phyloP scores from a whole-genome alignment of 1,140 invertebrate species.

The Heliothis subflexa region DNA sequence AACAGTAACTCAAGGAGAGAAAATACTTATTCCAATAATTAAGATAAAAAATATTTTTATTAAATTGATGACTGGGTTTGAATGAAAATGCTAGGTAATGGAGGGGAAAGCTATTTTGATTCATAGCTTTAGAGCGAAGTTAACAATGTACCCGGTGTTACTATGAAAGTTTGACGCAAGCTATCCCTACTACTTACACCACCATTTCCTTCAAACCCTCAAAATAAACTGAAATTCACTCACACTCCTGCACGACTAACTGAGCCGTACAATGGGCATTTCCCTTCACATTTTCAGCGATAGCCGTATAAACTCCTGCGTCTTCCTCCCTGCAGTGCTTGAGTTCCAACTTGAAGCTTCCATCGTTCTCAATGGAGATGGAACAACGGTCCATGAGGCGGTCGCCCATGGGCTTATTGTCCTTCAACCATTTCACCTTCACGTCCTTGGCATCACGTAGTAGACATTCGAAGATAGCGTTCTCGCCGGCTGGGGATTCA shows the following conservation, averaged over 20 bases:
- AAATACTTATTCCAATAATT: not conserved
- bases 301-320: constrained; percentile 95
- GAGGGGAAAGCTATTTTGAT: no score
- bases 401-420: constrained; percentile 94
- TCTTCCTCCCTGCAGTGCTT: constrained; percentile 93
- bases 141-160: no score
- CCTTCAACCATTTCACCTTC: constrained; percentile 95
- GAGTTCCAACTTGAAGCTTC: constrained; percentile 90
- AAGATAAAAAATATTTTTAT: not conserved
- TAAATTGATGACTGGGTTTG: constrained; percentile 10
- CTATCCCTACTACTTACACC: no score
- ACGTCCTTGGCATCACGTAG: constrained; percentile 86
- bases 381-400: constrained; percentile 91
- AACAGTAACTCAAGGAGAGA: not conserved
- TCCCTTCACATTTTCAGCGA: constrained; percentile 93
- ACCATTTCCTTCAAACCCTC: constrained; percentile 36
- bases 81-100: not conserved
- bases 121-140: no score
- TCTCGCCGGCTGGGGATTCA: constrained; percentile 92
- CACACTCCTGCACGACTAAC: constrained; percentile 93
- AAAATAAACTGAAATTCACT: constrained; percentile 73
- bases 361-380: constrained; percentile 86
- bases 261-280: constrained; percentile 94
- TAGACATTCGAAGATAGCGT: constrained; percentile 93
- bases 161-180: no score